These are phyloP conservation scores for Sebastes flavidus DNA, from an alignment of 2,797 vertebrate genomes.

Conservation along the genomic window DNA sequence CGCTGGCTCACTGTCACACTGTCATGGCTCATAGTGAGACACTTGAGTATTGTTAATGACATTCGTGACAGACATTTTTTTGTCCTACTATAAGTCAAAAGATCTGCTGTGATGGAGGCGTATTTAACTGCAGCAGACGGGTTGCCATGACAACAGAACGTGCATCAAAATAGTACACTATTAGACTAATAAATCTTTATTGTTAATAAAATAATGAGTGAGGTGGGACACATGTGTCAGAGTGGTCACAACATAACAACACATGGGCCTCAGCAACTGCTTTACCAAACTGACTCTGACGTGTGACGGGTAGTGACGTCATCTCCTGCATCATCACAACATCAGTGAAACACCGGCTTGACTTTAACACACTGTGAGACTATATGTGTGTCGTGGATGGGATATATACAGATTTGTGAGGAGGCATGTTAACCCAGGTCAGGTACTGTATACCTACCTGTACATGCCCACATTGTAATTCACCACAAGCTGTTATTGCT, in stretches of 20 bases:
- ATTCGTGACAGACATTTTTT: background rate
- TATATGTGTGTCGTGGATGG: slow-evolving; percentile 25
- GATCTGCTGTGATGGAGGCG: background rate
- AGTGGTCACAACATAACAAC: slow-evolving; percentile 62
- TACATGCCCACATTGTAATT: slow-evolving; percentile 61
- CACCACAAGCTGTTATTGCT: slow-evolving; percentile 81
- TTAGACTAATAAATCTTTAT: slow-evolving; percentile 70
- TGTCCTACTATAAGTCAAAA: background rate
- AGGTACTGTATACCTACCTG: slow-evolving; percentile 8
- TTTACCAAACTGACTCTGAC: slow-evolving; percentile 24
- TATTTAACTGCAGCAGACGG: background rate
- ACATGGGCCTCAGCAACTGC: slow-evolving; percentile 46
- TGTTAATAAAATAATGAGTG: slow-evolving; percentile 78
- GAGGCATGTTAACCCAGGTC: slow-evolving; percentile 24
- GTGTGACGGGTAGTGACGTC: slow-evolving; percentile 25
- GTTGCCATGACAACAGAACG: slow-evolving; percentile 3
- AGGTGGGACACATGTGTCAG: slow-evolving; percentile 59
- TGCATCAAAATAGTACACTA: slow-evolving; percentile 17
- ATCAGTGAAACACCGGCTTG: slow-evolving; percentile 38
- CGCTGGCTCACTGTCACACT: background rate
- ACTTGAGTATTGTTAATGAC: background rate
- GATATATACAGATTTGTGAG: slow-evolving; percentile 68
- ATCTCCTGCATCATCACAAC: slow-evolving; percentile 23
- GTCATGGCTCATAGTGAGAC: background rate
- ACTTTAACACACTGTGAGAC: slow-evolving; percentile 35